These are phyloP conservation scores for Subanguina moxae DNA, from an alignment of 1,140 invertebrate genomes.

Conservation along the genomic window DNA sequence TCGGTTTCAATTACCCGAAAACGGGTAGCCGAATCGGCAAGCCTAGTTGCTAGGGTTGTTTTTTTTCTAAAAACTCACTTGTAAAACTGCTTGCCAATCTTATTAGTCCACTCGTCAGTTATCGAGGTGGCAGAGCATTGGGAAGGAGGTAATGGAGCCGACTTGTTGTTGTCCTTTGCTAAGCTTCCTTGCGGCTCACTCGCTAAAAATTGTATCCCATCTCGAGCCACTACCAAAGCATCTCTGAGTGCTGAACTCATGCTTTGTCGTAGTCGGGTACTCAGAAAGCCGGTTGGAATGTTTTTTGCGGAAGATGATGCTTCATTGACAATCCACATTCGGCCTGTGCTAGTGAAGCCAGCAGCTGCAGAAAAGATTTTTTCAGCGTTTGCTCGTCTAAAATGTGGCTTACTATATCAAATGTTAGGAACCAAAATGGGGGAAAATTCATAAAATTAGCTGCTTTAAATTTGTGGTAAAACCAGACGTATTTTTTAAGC, in stretches of 20 bases:
- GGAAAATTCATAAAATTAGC: constrained; percentile 6
- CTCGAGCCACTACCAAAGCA: constrained; percentile 34
- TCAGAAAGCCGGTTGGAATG: constrained; percentile 42
- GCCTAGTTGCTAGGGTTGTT: too few species aligned
- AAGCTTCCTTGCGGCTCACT: background rate
- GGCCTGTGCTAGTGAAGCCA: constrained; percentile 40
- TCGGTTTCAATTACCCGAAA: too few species aligned
- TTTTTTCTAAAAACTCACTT: constrained; percentile 10
- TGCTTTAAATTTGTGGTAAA: too few species aligned
- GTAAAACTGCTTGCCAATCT: constrained; percentile 34
- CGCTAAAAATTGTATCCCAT: constrained; percentile 27
- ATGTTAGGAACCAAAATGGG: background rate
- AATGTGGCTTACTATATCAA: constrained; percentile 2
- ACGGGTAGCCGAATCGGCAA: too few species aligned
- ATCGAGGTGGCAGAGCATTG: constrained; percentile 26
- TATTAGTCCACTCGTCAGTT: constrained; percentile 37
- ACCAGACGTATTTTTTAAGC: too few species aligned
- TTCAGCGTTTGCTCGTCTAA: constrained; percentile 24
- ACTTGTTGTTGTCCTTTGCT: constrained; percentile 8
- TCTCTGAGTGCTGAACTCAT: constrained; percentile 32
- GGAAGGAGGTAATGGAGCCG: constrained; percentile 22
- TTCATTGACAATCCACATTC: constrained; percentile 56
- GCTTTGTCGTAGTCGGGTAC: constrained; percentile 33
- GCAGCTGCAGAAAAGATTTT: constrained; percentile 36
- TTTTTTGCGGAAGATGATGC: constrained; percentile 41